A percentile compares a stretch with the other conserved stretches of the same genome.
phyloP scores from a whole-genome alignment of 2,797 vertebrate genomes.

The Macropus fuliginosus region DNA sequence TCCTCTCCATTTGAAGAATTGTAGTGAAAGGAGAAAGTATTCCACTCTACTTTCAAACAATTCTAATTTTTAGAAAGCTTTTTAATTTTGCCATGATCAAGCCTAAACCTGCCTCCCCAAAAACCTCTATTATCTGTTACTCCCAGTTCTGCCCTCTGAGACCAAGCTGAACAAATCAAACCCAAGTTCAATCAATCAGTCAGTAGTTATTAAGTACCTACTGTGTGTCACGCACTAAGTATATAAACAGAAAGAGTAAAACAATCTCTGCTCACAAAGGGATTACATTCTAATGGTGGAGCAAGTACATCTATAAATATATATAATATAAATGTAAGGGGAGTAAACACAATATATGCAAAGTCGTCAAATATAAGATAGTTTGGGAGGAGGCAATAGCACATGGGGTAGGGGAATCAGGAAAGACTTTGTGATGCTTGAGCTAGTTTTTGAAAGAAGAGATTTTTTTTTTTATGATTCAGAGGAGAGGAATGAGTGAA shows the following conservation, averaged over 20 bases:
- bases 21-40: background rate
- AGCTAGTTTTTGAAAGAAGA: background rate
- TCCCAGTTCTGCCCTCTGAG: background rate
- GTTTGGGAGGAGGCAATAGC: background rate
- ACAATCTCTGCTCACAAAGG: background rate
- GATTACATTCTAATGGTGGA: background rate
- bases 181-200: background rate
- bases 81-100: background rate
- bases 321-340: background rate
- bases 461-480: background rate
- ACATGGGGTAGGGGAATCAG: background rate
- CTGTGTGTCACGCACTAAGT: background rate
- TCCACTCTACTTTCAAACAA: background rate
- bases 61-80: background rate
- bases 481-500: background rate
- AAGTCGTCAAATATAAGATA: background rate
- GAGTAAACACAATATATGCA: background rate
- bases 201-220: background rate
- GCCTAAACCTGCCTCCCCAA: background rate
- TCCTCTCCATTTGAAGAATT: background rate
- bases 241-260: background rate
- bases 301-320: background rate
- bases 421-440: background rate
- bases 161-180: background rate
- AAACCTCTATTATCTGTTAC: background rate